Evolutionary conservation across 30 jellyfish, hydroid and myxozoan genomes (phyloP).

Genomic region (Aurelia aurita complex sp. Pacific): DNA sequence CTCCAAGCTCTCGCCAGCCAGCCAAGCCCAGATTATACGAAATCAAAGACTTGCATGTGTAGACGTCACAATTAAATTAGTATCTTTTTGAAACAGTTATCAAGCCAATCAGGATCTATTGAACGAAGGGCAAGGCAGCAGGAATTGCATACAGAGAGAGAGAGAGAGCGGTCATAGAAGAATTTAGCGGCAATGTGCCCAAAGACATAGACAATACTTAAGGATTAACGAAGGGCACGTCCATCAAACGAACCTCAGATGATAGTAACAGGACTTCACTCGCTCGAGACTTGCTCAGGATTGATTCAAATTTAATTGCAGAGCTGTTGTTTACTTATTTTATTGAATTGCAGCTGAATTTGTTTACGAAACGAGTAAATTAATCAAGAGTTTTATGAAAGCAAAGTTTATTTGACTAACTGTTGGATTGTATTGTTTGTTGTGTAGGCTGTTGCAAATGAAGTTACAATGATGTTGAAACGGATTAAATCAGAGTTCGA

Average conservation of each 20-base stretch:
- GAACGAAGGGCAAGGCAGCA: constrained; percentile 17
- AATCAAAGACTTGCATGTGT: too few species aligned
- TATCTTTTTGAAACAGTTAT: constrained; percentile 3
- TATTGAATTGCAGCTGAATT: background rate
- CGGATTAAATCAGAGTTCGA: too few species aligned
- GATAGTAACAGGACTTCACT: background rate
- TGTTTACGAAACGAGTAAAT: background rate
- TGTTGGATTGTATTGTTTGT: too few species aligned
- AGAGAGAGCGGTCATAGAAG: constrained; percentile 65
- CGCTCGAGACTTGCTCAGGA: background rate
- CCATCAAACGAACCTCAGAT: background rate
- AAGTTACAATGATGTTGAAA: too few species aligned
- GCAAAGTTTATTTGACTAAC: too few species aligned
- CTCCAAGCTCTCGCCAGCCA: too few species aligned
- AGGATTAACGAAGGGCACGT: constrained; percentile 59
- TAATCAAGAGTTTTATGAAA: background rate
- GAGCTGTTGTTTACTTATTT: too few species aligned
- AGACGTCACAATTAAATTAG: too few species aligned
- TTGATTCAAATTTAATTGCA: background rate
- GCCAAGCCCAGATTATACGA: too few species aligned
- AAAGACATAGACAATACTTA: constrained; percentile 43
- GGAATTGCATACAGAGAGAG: constrained; percentile 71
- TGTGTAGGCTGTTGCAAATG: too few species aligned
- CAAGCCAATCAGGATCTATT: background rate
- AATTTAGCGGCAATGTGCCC: constrained; percentile 67